These are phyloP conservation scores for Zaprionus vittiger DNA, from an alignment of 1,140 invertebrate genomes.

Conservation along the genomic window DNA sequence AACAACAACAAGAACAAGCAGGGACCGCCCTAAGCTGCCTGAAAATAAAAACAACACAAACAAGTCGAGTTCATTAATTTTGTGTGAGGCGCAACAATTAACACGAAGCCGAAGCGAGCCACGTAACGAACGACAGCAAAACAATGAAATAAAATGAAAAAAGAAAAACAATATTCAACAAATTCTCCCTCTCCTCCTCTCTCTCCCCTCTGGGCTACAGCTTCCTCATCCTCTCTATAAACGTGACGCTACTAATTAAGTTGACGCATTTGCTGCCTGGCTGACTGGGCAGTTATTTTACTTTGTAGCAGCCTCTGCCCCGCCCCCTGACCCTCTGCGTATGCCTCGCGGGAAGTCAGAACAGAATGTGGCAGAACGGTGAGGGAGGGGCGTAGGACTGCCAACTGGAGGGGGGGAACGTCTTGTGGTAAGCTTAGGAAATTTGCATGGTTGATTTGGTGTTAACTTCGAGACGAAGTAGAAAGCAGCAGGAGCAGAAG, in stretches of 20 bases:
- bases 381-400: neutral
- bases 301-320: slow-evolving; percentile 30
- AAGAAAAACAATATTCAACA: slow-evolving; percentile 70
- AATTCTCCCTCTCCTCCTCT: slow-evolving; percentile 5
- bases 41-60: slow-evolving; percentile 55
- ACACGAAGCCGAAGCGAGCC: slow-evolving; percentile 71
- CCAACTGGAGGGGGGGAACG: neutral
- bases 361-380: slow-evolving; percentile 15
- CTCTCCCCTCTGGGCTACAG: neutral
- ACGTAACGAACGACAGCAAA: slow-evolving; percentile 23
- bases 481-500: neutral
- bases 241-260: slow-evolving; percentile 82
- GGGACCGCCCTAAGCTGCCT: slow-evolving; percentile 15
- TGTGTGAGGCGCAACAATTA: slow-evolving; percentile 81
- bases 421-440: slow-evolving; percentile 71
- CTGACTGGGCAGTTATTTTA: slow-evolving; percentile 46
- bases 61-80: slow-evolving; percentile 82
- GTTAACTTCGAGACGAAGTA: slow-evolving; percentile 29
- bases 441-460: slow-evolving; percentile 79
- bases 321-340: slow-evolving; percentile 24
- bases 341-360: slow-evolving; percentile 52
- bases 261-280: slow-evolving; percentile 75
- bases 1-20: slow-evolving; percentile 57
- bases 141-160: slow-evolving; percentile 21
- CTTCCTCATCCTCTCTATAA: slow-evolving; percentile 29